Conservation (phyloP, 2,113 vertebrate genomes). For the Barnardius zonarius region DNA sequence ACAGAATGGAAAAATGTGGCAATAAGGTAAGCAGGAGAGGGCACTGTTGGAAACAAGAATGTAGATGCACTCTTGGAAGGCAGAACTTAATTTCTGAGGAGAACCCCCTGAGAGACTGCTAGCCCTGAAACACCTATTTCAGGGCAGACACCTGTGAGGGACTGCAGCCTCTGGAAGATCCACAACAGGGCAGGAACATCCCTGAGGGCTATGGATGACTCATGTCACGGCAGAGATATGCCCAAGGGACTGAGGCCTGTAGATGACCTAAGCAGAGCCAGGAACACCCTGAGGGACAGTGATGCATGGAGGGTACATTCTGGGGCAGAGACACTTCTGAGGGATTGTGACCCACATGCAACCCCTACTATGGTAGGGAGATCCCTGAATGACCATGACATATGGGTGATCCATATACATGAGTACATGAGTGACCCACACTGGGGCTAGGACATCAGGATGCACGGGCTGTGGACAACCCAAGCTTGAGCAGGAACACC, state of each 20-base stretch:
- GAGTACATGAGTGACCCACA: background rate
- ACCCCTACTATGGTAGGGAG: background rate
- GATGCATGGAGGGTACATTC: background rate
- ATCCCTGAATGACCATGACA: background rate
- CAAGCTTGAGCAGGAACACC: background rate
- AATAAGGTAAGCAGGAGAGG: background rate
- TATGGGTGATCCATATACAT: background rate
- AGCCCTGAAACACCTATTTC: background rate
- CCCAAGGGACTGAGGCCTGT: background rate
- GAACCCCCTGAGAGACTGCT: background rate
- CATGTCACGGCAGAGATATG: background rate
- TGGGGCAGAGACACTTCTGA: background rate
- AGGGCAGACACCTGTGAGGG: background rate
- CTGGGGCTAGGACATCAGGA: background rate
- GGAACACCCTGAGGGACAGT: background rate
- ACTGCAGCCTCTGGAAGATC: background rate
- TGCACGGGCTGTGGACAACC: background rate
- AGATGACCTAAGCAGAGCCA: background rate
- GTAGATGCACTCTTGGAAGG: background rate
- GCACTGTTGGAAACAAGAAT: background rate
- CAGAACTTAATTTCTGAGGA: background rate
- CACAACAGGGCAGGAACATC: background rate
- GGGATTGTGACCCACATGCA: background rate
- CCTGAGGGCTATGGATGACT: background rate
- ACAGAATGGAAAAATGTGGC: background rate